A percentile compares a stretch with the other conserved stretches of the same genome.
Evolutionary conservation across 2,888 invertebrate genomes (phyloP).

Genomic region (Dendrolimus houi): DNA sequence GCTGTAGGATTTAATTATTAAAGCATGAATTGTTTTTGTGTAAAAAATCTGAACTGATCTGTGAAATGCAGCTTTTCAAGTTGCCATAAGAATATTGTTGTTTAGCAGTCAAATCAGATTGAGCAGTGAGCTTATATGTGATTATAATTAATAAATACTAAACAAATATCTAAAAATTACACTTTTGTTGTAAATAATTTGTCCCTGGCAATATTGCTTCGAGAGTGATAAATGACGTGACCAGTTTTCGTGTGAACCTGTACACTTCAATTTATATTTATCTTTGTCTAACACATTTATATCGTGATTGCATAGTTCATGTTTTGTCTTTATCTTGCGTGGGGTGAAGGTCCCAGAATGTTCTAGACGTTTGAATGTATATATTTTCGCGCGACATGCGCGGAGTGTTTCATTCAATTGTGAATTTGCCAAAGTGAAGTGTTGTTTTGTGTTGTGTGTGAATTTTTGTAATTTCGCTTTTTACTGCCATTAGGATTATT

Average conservation of each 20-base stretch:
- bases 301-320: constrained; percentile 6
- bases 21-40: no score
- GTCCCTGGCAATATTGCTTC: constrained; percentile 4
- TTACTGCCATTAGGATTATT: constrained; percentile 32
- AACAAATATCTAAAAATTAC: background rate
- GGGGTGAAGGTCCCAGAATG: constrained; percentile 78
- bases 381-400: constrained; percentile 77
- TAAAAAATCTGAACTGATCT: no score
- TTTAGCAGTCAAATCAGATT: no score
- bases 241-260: constrained; percentile 28
- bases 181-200: background rate
- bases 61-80: no score
- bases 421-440: constrained; percentile 59
- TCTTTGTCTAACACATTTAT: constrained; percentile 43
- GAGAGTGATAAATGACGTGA: constrained; percentile 29
- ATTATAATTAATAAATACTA: no score
- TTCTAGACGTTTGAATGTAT: constrained; percentile 81
- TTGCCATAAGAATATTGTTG: no score
- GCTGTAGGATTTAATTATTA: no score
- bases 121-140: no score
- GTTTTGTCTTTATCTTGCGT: constrained; percentile 41
- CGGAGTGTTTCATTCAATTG: constrained; percentile 73
- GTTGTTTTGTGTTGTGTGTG: constrained; percentile 56
- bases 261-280: constrained; percentile 52
- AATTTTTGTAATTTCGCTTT: constrained; percentile 32